These are phyloP conservation scores for Protaetia brevitarsis DNA, from an alignment of 1,140 invertebrate genomes.

Conservation along the genomic window DNA sequence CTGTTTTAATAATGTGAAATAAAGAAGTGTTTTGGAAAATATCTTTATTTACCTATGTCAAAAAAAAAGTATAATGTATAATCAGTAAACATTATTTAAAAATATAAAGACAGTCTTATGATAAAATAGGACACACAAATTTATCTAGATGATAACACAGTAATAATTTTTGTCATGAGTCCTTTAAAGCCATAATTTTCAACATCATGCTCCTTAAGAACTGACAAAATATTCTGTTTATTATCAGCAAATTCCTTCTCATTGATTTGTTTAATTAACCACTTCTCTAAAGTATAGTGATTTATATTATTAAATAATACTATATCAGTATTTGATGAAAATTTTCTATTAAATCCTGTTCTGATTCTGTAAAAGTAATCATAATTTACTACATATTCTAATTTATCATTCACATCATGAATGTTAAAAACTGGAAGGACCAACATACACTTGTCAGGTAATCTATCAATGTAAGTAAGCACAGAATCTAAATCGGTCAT, in stretches of 20 bases:
- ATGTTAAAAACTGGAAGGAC: constrained; percentile 27
- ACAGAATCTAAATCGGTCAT: constrained; percentile 12
- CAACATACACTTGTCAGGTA: constrained; percentile 25
- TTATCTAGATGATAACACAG: not conserved
- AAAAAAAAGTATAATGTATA: too few species aligned
- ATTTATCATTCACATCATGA: constrained; percentile 24
- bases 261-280: not conserved
- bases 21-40: too few species aligned
- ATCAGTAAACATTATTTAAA: too few species aligned
- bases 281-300: not conserved
- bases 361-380: constrained; percentile 21
- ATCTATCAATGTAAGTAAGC: constrained; percentile 8
- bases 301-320: constrained; percentile 19
- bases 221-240: not conserved
- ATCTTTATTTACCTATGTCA: too few species aligned
- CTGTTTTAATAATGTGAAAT: too few species aligned
- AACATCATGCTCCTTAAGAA: constrained; percentile 26
- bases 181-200: constrained; percentile 30
- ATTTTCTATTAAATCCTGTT: constrained; percentile 5
- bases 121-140: not conserved
- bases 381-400: constrained; percentile 8
- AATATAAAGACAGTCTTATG: not conserved
- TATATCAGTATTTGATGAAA: constrained; percentile 2
- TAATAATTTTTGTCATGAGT: constrained; percentile 26
- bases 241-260: not conserved